phyloP scores from a whole-genome alignment of 1,140 invertebrate genomes.

The Aphelenchoides avenae region DNA sequence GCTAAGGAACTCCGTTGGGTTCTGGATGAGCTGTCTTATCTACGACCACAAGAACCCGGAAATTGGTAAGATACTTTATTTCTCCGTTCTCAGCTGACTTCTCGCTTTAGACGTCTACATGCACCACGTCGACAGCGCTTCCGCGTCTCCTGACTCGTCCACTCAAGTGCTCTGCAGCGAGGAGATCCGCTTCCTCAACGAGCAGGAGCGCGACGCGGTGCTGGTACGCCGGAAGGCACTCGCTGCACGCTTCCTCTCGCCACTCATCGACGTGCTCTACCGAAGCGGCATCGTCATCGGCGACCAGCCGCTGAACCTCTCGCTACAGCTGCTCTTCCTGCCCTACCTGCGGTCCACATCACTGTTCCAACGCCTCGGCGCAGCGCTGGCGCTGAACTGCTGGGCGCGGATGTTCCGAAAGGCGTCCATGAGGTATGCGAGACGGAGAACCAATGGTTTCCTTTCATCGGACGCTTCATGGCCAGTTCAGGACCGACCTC shows the following conservation, averaged over 20 bases:
- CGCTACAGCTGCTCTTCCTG: slow-evolving; percentile 39
- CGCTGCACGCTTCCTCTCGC: slow-evolving; percentile 46
- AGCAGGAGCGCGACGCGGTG: slow-evolving; percentile 12
- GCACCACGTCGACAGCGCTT: slow-evolving; percentile 31
- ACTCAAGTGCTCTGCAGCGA: slow-evolving; percentile 40
- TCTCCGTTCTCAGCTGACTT: neutral
- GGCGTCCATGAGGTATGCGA: slow-evolving; percentile 9
- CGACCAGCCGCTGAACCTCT: slow-evolving; percentile 31
- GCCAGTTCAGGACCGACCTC: neutral
- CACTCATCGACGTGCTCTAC: slow-evolving; percentile 33
- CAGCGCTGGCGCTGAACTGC: slow-evolving; percentile 29
- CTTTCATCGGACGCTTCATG: neutral
- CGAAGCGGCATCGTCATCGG: slow-evolving; percentile 10
- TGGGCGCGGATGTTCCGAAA: slow-evolving; percentile 7
- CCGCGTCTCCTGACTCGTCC: slow-evolving; percentile 9
- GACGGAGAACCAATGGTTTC: too few species aligned
- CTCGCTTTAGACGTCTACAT: slow-evolving; percentile 40
- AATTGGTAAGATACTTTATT: slow-evolving; percentile 36
- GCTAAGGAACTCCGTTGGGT: slow-evolving; percentile 24
- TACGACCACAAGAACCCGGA: slow-evolving; percentile 37
- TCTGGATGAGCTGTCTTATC: slow-evolving; percentile 41
- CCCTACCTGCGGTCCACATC: slow-evolving; percentile 43
- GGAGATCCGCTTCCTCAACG: slow-evolving; percentile 42
- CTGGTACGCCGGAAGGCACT: slow-evolving; percentile 40
- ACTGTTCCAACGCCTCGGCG: slow-evolving; percentile 41